phyloP scores from a whole-genome alignment of 2,888 invertebrate genomes.

The Hymenopus coronatus region DNA sequence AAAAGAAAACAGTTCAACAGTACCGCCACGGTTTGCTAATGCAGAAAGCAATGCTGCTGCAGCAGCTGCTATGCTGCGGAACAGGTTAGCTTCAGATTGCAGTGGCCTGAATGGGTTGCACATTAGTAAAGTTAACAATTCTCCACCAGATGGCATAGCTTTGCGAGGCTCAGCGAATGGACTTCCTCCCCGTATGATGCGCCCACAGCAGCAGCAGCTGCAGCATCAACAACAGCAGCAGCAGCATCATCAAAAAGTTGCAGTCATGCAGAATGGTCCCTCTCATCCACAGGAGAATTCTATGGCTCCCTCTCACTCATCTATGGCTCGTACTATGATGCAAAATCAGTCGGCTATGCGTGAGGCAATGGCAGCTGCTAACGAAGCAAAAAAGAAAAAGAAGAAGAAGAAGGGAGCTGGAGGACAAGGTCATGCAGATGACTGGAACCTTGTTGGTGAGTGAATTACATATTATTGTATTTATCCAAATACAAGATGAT shows the following conservation, averaged over 20 bases:
- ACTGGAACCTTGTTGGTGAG: constrained; percentile 38
- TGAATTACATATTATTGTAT: not conserved
- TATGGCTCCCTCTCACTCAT: not conserved
- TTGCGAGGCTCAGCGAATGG: not conserved
- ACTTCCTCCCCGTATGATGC: constrained; percentile 19
- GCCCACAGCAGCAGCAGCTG: not conserved
- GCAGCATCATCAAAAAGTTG: not conserved
- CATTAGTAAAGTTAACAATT: constrained; percentile 44
- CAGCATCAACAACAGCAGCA: not conserved
- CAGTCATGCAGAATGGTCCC: not conserved
- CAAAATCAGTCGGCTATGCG: constrained; percentile 19
- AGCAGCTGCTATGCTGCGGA: constrained; percentile 20
- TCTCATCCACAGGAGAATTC: not conserved
- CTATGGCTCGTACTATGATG: not conserved
- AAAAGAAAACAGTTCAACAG: constrained; percentile 29
- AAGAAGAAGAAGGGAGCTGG: constrained; percentile 37
- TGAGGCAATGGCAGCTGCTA: constrained; percentile 30
- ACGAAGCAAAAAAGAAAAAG: constrained; percentile 38
- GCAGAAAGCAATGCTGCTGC: constrained; percentile 25
- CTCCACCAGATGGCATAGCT: constrained; percentile 1
- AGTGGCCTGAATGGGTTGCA: constrained; percentile 44
- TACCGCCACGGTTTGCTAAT: constrained; percentile 26
- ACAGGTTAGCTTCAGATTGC: constrained; percentile 37
- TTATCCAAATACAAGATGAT: too few relatives aligned
- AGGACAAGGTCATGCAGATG: constrained; percentile 35